Evolutionary conservation across 1,140 invertebrate genomes (phyloP), one percentile per base, ranked within the genome.

Genomic region (Diuraphis noxia): DNA sequence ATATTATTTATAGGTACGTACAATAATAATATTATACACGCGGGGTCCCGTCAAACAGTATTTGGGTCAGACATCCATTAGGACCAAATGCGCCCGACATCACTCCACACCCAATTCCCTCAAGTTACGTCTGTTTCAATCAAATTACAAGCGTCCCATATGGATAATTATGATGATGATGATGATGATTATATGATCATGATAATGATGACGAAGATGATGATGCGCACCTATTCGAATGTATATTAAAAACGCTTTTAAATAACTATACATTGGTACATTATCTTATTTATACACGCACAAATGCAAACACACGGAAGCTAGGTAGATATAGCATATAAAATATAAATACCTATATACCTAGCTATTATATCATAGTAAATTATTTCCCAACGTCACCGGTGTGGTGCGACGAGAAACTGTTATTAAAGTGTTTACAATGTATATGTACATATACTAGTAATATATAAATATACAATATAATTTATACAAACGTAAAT

Each of bases 91-190:
- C 30, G 2, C 25, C 36, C 4, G 56, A 2, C 38, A 72, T 72
- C 56, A 63, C 56, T 90, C 88, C 17, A 46, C 88, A 46, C 72
- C 63, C 21, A 90, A 90, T 90, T 90, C n/a, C 30, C 79, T 79
- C 46, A 79, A 46, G 41, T 90, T 90, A 90, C 72, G 40, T 77
- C 88, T 90, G 41, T 90, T 90, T 90, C 63, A 79, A 90, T 90
- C 13, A 90, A 79, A 90, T 43, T 30, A 72, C 56, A 79, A 19
- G 34, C 41, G 34, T 72, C n/a, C 63, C 72, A 90, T 79, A 77
- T 90, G 38, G 88, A 72, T 46, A n/a, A 46, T 46, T 19, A 90
- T n/a, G n/a, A 36, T 13, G 17, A 84, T 36, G 40, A 82, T 79
- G 5, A 21, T 36, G 56, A 9, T 77, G 72, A n/a, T 63, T 10